These are phyloP conservation scores for Lasioglossum pauxillum DNA, from an alignment of 2,888 invertebrate genomes.

Conservation along the genomic window DNA sequence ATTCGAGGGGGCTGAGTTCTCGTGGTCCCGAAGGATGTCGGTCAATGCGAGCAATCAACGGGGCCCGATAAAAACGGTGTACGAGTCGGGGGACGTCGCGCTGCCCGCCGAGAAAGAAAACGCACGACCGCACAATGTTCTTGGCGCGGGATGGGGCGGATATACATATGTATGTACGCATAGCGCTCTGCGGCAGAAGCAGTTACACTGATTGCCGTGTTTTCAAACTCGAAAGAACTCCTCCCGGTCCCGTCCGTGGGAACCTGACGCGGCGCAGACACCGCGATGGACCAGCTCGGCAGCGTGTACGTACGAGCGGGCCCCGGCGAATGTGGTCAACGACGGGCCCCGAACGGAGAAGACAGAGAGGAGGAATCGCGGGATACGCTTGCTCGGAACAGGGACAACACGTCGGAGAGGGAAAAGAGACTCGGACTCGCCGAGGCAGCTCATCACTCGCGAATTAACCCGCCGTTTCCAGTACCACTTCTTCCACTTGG, in stretches of 20 bases:
- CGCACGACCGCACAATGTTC: slow-evolving; percentile 44
- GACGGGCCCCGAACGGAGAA: slow-evolving; percentile 23
- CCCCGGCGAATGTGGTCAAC: slow-evolving; percentile 55
- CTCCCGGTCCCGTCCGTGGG: slow-evolving; percentile 81
- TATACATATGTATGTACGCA: slow-evolving; percentile 63
- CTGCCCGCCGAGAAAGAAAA: slow-evolving; percentile 24
- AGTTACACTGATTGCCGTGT: slow-evolving; percentile 83
- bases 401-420: slow-evolving; percentile 16
- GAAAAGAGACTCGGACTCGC: slow-evolving; percentile 33
- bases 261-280: slow-evolving; percentile 78
- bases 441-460: slow-evolving; percentile 76
- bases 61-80: slow-evolving; percentile 35
- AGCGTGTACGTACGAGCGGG: slow-evolving; percentile 56
- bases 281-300: slow-evolving; percentile 56
- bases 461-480: slow-evolving; percentile 77
- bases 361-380: slow-evolving; percentile 19
- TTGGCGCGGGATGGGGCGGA: slow-evolving; percentile 47
- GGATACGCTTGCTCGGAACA: slow-evolving; percentile 1
- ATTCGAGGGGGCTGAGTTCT: slow-evolving; percentile 25
- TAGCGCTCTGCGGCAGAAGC: slow-evolving; percentile 79
- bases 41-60: slow-evolving; percentile 49
- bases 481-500: slow-evolving; percentile 70
- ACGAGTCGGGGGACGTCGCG: slow-evolving; percentile 40
- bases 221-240: slow-evolving; percentile 82
- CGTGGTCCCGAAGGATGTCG: slow-evolving; percentile 42